Base-by-base conservation (phyloP, 2,797 vertebrate genomes). In the Macroramphosus scolopax region DNA sequence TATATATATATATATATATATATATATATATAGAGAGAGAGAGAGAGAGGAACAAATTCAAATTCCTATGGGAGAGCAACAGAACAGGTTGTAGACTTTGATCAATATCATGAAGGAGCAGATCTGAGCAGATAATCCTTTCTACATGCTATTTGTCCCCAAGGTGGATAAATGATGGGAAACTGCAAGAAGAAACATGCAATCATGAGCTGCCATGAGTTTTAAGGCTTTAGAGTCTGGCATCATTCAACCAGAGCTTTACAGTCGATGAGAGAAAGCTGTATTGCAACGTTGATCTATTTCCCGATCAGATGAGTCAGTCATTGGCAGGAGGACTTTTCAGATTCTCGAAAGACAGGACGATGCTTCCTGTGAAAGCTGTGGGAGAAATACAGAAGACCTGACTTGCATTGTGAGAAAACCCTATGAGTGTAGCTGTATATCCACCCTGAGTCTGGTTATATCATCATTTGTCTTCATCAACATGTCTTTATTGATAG, bases 231-330 rank as follows among this genome's bases (percentile, higher is more conserved):
- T 50, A 40, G 7, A 60, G 37, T 48, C 58, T 63, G 66, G 56
- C 44, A 36, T 37, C 25, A 36, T 47, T 70, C 38, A 26, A 44
- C 18, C 32, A 26, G 8, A 52, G 11, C 18, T 61, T 11, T 44
- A n/a, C n/a, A n/a, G n/a, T n/a, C n/a, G n/a, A 51, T 53, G 12
- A 55, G 47, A 52, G 43, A 18, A 47, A 41, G 41, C 49, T 37
- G 39, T 52, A 24, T 68, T 56, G 48, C 48, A 46, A 10, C 16
- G 22, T 16, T 26, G 18, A 14, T 6, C 33, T 69, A 57, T 66
- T 78, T 70, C 68, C 60, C 12, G 9, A 35, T 58, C 68, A 68
- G 38, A 76, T 79, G 72, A 80, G 24, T 79, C 74, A 82, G 36
- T 41, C 31, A 28, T 1, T 12, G 17, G 12, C 36, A 45, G 18